Conservation (phyloP, 2,888 invertebrate species). For the Diarsia brunnea region DNA sequence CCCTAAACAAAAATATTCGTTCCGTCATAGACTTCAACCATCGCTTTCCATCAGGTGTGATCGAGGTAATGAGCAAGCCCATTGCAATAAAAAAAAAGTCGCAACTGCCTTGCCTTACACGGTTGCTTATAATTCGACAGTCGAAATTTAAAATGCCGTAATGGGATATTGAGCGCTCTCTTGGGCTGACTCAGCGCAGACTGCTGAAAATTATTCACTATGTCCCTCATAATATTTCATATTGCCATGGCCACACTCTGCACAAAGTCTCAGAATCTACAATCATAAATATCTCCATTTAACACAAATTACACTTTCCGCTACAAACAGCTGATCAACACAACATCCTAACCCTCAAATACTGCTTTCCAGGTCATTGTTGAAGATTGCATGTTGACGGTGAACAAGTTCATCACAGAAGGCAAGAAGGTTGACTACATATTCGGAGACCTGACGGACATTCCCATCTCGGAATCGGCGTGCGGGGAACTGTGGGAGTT, state of each 20-base stretch:
- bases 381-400: conserved; percentile 96
- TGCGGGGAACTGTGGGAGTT: conserved; percentile 97
- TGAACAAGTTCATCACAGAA: conserved; percentile 94
- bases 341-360: background rate
- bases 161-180: background rate
- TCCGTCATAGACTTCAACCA: no score
- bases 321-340: background rate
- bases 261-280: background rate
- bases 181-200: background rate
- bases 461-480: conserved; percentile 95
- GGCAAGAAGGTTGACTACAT: conserved; percentile 97
- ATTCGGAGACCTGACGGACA: conserved; percentile 98
- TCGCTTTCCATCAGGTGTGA: no score
- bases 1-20: background rate
- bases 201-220: background rate
- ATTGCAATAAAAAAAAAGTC: no score
- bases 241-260: no score
- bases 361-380: conserved; percentile 93
- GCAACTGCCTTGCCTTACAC: background rate
- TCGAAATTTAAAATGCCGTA: background rate
- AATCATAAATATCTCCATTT: background rate
- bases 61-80: no score
- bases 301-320: background rate
- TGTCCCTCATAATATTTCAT: background rate
- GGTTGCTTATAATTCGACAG: background rate